Conservation (phyloP, 1,140 invertebrate species). For the Formica selysi region DNA sequence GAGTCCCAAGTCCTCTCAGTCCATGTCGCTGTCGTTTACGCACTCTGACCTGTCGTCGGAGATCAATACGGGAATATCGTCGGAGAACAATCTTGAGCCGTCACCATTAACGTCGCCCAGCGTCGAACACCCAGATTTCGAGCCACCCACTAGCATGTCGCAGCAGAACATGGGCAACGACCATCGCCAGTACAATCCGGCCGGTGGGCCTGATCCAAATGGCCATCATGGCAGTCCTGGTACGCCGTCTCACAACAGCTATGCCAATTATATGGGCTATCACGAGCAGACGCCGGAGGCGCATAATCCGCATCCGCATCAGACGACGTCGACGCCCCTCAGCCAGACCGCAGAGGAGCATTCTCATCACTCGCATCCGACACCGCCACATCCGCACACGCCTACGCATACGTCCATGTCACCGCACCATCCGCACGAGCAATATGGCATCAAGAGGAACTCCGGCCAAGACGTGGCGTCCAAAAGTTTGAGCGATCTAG, state of each 20-base stretch:
- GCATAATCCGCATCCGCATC: conserved; percentile 82
- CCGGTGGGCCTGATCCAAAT: conserved; percentile 77
- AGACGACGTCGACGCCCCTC: conserved; percentile 81
- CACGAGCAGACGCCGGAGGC: conserved; percentile 82
- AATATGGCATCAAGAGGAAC: conserved; percentile 82
- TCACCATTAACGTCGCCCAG: conserved; percentile 89
- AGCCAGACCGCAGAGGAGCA: conserved; percentile 83
- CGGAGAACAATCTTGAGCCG: conserved; percentile 88
- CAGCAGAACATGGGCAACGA: conserved; percentile 86
- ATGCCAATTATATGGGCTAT: conserved; percentile 84
- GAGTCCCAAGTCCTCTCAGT: conserved; percentile 83
- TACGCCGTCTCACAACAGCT: conserved; percentile 81
- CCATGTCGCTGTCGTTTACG: conserved; percentile 89
- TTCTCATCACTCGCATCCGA: conserved; percentile 84
- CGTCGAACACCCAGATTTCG: conserved; percentile 92
- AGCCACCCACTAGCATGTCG: conserved; percentile 89
- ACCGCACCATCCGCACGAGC: conserved; percentile 84
- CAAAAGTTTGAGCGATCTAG: conserved; percentile 95
- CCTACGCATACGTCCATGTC: conserved; percentile 84
- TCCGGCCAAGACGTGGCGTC: conserved; percentile 91
- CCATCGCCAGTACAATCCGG: conserved; percentile 87
- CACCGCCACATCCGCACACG: conserved; percentile 84
- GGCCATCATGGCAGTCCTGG: conserved; percentile 82
- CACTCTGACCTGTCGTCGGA: conserved; percentile 92
- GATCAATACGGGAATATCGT: conserved; percentile 92